phyloP scores from a whole-genome alignment of 35 echinoderm and acorn worm species.

The Eucidaris tribuloides region DNA sequence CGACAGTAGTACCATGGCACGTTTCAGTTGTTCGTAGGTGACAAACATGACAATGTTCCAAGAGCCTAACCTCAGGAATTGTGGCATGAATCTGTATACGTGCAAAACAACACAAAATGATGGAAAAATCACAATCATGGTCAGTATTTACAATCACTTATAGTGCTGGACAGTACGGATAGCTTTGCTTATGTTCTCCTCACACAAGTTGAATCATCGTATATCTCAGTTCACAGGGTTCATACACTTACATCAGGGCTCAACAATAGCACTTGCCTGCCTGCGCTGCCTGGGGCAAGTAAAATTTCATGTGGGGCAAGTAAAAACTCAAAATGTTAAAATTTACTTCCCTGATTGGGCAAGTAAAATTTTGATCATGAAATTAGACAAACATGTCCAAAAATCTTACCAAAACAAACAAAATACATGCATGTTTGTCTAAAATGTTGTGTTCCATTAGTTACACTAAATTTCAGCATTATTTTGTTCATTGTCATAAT shows the following conservation, averaged over 20 bases:
- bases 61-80: conserved; percentile 80
- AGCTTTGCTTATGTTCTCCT: not conserved
- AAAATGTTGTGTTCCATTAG: too few relatives aligned
- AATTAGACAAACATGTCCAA: too few relatives aligned
- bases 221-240: not conserved
- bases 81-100: conserved; percentile 85
- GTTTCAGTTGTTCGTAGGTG: conserved; percentile 87
- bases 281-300: too few relatives aligned
- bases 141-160: not conserved
- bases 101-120: not conserved
- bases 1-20: conserved; percentile 24
- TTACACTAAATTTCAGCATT: too few relatives aligned
- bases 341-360: too few relatives aligned
- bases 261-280: not conserved
- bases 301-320: too few relatives aligned
- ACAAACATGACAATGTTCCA: conserved; percentile 99
- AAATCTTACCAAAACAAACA: too few relatives aligned
- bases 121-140: not conserved
- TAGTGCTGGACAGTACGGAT: not conserved
- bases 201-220: not conserved
- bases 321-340: too few relatives aligned
- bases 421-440: too few relatives aligned
- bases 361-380: too few relatives aligned
- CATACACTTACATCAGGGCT: not conserved
- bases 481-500: too few relatives aligned